Evolutionary conservation across 1,140 invertebrate species (phyloP).

Genomic region (Acyrthosiphon pisum): DNA sequence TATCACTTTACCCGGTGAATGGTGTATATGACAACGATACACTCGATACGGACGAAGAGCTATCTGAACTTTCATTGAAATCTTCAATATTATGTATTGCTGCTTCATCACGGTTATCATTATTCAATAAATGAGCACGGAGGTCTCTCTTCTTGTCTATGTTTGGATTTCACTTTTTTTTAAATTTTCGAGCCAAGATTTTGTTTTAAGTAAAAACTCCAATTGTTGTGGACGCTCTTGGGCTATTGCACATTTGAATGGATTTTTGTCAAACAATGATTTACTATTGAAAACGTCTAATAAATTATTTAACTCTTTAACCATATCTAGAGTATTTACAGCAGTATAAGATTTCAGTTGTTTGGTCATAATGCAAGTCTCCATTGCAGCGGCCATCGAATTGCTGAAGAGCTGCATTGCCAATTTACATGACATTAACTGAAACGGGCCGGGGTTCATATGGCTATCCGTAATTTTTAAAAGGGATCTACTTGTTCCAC

Average conservation of each 20-base stretch:
- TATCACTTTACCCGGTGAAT: too few relatives aligned
- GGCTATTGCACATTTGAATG: constrained; percentile 22
- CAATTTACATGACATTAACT: neutral
- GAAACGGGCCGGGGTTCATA: constrained; percentile 11
- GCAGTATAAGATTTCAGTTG: neutral
- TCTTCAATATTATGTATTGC: too few relatives aligned
- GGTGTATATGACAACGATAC: too few relatives aligned
- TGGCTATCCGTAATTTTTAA: too few relatives aligned
- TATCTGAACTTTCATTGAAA: too few relatives aligned
- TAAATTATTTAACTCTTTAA: constrained; percentile 2
- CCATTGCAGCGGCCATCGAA: neutral
- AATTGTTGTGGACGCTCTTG: neutral
- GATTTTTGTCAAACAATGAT: neutral
- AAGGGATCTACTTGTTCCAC: too few relatives aligned
- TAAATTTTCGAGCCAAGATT: too few relatives aligned
- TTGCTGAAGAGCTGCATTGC: constrained; percentile 2
- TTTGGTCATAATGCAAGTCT: neutral
- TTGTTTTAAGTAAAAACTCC: neutral
- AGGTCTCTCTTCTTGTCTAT: too few relatives aligned
- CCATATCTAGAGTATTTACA: neutral
- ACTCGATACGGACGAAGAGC: too few relatives aligned
- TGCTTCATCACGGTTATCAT: too few relatives aligned
- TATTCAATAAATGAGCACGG: too few relatives aligned
- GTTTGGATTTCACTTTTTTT: too few relatives aligned
- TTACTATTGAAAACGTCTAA: neutral